Evolutionary conservation across 2,113 vertebrate genomes (phyloP), one percentile per base, ranked within the genome.

Genomic region (Cephalopterus ornatus): DNA sequence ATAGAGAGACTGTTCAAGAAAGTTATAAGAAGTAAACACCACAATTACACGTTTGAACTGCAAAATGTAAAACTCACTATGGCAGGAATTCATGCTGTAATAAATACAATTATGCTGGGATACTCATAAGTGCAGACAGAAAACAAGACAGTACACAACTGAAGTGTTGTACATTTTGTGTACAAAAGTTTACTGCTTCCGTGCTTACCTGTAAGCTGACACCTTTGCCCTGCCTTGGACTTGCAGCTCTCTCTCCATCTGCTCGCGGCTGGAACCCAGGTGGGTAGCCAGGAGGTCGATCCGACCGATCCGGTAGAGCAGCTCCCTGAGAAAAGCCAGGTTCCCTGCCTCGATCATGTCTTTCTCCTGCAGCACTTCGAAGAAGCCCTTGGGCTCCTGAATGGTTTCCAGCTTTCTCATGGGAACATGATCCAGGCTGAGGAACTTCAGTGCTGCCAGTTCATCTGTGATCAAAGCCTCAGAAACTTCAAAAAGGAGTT

Each of bases 161-260:
- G 32, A 42, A 52, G n/a, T 35, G 23, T 3, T 32, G 9, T 44
- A 32, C 6, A 5, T n/a, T 28, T 35, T 42, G 42, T 27, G 11
- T 28, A 46, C 61, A 74, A 52, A 78, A 27, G 16, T 63, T 73
- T 74, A 37, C 37, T 42, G 41, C 41, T 35, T 14, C 18, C 39
- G 27, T 55, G 56, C 88, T 71, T 49, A 98, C 98, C 98, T 98
- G 85, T 98, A 98, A 26, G 82, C 6, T 24, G 98, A 98, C 74
- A 98, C 88, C 49, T 53, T 73, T 44, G 97, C 97, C 61, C 44
- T 96, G 85, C 62, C 93, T 0, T 14, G 95, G 22, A 12, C n/a
- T 72, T 27, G 90, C 35, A 98, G 95, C 56, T 96, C 90, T 6
- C 16, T 58, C 27, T 63, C 42, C 89, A 98, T 92, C 63, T 97